Percentiles rank a stretch among this genome's conserved stretches.
These are phyloP conservation scores for Galerucella nymphaeae DNA, from an alignment of 2,888 invertebrate species.

Conservation along the genomic window DNA sequence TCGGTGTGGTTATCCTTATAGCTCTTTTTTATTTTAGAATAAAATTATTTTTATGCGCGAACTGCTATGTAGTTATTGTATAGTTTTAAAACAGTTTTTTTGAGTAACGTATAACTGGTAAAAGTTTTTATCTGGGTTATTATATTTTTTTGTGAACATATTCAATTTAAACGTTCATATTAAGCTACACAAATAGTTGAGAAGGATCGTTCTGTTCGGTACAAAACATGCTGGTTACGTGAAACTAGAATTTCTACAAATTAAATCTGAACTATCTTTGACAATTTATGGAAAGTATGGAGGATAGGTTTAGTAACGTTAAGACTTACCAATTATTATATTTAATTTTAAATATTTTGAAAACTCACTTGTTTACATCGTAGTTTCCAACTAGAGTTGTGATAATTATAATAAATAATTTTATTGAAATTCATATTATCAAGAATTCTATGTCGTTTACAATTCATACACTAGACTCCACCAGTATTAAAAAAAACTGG, in stretches of 20 bases:
- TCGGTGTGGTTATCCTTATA: constrained; percentile 24
- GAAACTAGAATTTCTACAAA: not conserved
- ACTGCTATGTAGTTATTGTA: constrained; percentile 1
- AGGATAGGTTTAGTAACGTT: too few species aligned
- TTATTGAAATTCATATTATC: too few species aligned
- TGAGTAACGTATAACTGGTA: not conserved
- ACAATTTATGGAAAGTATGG: too few species aligned
- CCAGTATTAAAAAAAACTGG: not conserved
- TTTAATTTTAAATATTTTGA: too few species aligned
- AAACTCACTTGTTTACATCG: too few species aligned
- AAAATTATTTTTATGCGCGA: constrained; percentile 24
- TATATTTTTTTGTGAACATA: not conserved
- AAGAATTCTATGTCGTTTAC: too few species aligned
- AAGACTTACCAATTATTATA: too few species aligned
- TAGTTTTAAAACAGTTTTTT: constrained; percentile 1
- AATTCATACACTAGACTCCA: not conserved
- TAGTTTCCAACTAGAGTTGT: too few species aligned
- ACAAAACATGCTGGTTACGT: not conserved
- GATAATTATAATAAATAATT: too few species aligned
- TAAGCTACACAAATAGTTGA: not conserved
- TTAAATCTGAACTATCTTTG: not conserved
- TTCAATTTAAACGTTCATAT: not conserved
- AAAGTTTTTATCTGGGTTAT: not conserved
- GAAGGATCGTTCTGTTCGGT: not conserved
- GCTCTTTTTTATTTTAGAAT: constrained; percentile 21